These are phyloP conservation scores for Therioaphis trifolii DNA, from an alignment of 2,888 invertebrate genomes.

Conservation along the genomic window DNA sequence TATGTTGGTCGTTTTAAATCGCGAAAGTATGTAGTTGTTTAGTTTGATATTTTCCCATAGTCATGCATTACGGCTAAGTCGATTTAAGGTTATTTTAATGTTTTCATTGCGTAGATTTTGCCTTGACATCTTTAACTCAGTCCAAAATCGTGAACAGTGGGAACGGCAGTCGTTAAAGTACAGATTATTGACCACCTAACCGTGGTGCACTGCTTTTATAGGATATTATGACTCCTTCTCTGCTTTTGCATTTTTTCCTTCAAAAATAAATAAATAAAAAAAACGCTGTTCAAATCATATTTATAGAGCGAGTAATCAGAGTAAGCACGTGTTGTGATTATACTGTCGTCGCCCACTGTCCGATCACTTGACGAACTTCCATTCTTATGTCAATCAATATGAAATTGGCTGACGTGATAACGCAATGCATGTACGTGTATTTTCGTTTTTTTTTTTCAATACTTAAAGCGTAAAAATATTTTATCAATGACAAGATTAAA, in stretches of 20 bases:
- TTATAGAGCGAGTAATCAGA: neutral
- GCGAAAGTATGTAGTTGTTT: constrained; percentile 37
- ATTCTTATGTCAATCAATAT: constrained; percentile 48
- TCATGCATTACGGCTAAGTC: neutral
- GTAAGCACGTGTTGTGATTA: neutral
- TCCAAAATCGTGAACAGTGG: constrained; percentile 49
- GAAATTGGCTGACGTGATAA: constrained; percentile 39
- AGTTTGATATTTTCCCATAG: constrained; percentile 41
- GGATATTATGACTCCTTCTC: neutral
- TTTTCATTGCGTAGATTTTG: constrained; percentile 42
- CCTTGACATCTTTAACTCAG: constrained; percentile 56
- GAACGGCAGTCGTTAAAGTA: constrained; percentile 9
- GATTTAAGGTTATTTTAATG: constrained; percentile 48
- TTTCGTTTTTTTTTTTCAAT: constrained; percentile 45
- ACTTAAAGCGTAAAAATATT: constrained; percentile 10
- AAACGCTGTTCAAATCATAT: neutral
- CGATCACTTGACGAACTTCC: neutral
- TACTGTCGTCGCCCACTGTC: neutral
- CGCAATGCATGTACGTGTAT: constrained; percentile 26
- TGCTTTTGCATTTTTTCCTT: neutral
- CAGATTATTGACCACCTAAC: constrained; percentile 38
- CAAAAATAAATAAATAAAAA: neutral
- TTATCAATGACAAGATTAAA: constrained; percentile 52
- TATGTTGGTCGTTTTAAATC: neutral
- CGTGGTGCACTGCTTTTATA: neutral